A percentile compares a stretch with the other conserved stretches of the same genome.
Evolutionary conservation across 1,140 invertebrate species (phyloP).

Genomic region (Proctacanthus coquilletti): DNA sequence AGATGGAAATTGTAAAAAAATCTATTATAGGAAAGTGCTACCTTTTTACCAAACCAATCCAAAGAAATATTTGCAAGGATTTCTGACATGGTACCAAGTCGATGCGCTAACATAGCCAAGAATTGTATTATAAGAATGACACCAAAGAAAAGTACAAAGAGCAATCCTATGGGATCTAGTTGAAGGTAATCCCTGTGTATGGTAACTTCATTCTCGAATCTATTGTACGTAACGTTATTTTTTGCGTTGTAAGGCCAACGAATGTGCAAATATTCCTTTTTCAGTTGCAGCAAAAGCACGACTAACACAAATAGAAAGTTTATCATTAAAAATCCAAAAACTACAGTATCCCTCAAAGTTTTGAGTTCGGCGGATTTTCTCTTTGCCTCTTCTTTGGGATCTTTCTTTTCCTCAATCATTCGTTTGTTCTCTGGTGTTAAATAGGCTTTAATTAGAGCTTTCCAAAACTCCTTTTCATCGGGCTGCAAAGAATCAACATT

Average conservation of each 20-base stretch:
- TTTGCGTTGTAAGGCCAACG: constrained; percentile 54
- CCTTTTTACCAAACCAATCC: constrained; percentile 23
- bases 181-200: constrained; percentile 39
- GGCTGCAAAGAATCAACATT: constrained; percentile 42
- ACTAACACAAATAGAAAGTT: constrained; percentile 70
- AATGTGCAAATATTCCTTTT: constrained; percentile 52
- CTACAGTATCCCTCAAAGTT: constrained; percentile 50
- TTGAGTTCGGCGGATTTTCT: constrained; percentile 40
- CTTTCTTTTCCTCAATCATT: constrained; percentile 41
- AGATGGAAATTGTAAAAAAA: no score
- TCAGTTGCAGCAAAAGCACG: constrained; percentile 61
- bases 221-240: constrained; percentile 45
- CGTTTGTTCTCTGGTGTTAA: constrained; percentile 51
- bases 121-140: constrained; percentile 60
- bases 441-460: constrained; percentile 54
- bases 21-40: no score
- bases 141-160: constrained; percentile 60
- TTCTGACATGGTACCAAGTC: constrained; percentile 70
- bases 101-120: constrained; percentile 68
- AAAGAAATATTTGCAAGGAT: constrained; percentile 62
- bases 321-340: constrained; percentile 69
- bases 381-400: constrained; percentile 18
- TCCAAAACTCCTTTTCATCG: constrained; percentile 56
- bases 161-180: constrained; percentile 61
- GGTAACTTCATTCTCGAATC: constrained; percentile 28